Conservation (phyloP, 2,797 vertebrate genomes). For the Arnoldichthys spilopterus region DNA sequence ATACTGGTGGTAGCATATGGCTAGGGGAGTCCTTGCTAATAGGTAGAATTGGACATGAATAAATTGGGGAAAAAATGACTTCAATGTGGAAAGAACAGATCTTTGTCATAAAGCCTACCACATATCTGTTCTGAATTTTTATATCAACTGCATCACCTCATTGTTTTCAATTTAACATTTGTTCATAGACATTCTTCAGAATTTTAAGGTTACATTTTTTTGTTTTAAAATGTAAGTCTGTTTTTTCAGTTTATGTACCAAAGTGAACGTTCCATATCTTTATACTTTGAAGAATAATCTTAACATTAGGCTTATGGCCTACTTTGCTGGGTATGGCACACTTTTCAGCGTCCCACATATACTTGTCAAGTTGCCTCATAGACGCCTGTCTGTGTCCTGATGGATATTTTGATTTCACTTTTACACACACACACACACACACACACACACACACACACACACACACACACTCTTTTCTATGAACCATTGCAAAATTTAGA, state of each 20-base stretch:
- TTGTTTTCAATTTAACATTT: not conserved
- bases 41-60: too few species aligned
- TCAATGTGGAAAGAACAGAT: too few species aligned
- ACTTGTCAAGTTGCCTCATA: conserved; percentile 20
- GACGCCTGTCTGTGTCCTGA: not conserved
- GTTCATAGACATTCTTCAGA: not conserved
- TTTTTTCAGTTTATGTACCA: not conserved
- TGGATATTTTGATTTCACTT: conserved; percentile 32
- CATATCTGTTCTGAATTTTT: too few species aligned
- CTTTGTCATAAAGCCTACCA: too few species aligned
- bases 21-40: too few species aligned
- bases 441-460: not conserved
- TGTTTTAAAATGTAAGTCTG: not conserved
- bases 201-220: not conserved
- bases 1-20: too few species aligned
- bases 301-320: not conserved
- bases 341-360: conserved; percentile 28
- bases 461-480: conserved; percentile 8
- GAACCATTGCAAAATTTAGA: conserved; percentile 40
- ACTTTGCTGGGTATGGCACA: not conserved
- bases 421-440: not conserved
- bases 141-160: too few species aligned
- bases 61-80: too few species aligned
- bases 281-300: not conserved
- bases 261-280: not conserved